These are phyloP conservation scores for Sorex maritimensis DNA, from an alignment of 2,797 vertebrate genomes.

Conservation along the genomic window DNA sequence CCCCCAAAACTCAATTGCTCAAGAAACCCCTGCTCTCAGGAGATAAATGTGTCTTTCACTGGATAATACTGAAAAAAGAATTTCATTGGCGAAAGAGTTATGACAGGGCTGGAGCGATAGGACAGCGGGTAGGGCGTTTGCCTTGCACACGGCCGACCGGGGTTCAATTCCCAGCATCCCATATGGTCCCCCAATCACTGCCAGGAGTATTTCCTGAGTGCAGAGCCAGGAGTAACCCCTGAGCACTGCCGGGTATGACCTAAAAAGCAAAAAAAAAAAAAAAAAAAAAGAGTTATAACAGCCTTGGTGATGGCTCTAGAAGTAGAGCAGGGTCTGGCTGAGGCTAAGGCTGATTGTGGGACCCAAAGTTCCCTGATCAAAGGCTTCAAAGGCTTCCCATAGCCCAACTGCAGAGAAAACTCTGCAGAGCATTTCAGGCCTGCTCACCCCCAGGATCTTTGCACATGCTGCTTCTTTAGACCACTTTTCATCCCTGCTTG, in stretches of 20 bases:
- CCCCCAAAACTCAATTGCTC: not conserved
- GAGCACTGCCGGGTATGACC: too few species aligned
- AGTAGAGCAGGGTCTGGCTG: not conserved
- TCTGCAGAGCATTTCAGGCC: not conserved
- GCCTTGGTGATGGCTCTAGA: not conserved
- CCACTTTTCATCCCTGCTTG: not conserved
- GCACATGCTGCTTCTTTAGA: not conserved
- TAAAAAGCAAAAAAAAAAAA: too few species aligned
- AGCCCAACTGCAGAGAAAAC: not conserved
- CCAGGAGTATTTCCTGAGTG: too few species aligned
- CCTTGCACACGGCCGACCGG: too few species aligned
- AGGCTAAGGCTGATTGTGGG: not conserved
- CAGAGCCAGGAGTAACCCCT: too few species aligned
- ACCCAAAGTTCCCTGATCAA: not conserved
- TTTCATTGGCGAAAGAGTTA: not conserved
- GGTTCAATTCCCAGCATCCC: too few species aligned
- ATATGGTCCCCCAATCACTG: too few species aligned
- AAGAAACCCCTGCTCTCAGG: not conserved
- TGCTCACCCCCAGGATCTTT: conserved; percentile 10
- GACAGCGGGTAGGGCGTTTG: too few species aligned
- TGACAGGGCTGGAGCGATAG: too few species aligned
- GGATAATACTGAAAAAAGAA: not conserved
- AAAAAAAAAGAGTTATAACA: too few species aligned
- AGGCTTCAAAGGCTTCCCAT: not conserved
- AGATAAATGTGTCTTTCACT: not conserved